Percentiles rank a stretch among this genome's conserved stretches.
Conservation (phyloP, 2,888 invertebrate genomes). For the Argynnis bischoffii region DNA sequence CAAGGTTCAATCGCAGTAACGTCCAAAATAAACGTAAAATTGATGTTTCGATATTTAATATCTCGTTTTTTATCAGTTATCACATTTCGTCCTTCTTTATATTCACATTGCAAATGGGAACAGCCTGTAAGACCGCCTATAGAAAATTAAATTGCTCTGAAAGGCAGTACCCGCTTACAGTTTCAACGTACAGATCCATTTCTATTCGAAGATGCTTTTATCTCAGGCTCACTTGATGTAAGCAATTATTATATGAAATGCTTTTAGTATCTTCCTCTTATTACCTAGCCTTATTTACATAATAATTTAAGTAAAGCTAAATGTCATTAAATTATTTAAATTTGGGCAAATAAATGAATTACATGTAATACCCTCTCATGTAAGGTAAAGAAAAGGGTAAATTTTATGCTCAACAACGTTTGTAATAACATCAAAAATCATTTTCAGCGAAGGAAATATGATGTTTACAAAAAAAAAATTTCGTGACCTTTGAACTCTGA, state of each 20-base stretch:
- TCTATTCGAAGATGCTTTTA: slow-evolving; percentile 37
- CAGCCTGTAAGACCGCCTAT: slow-evolving; percentile 25
- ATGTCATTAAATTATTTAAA: neutral
- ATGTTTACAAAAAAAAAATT: neutral
- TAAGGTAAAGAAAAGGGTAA: too few species aligned
- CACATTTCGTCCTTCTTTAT: slow-evolving; percentile 23
- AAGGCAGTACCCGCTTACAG: slow-evolving; percentile 27
- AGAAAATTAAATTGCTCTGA: slow-evolving; percentile 37
- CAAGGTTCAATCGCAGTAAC: too few species aligned
- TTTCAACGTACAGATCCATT: slow-evolving; percentile 36
- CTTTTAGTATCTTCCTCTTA: slow-evolving; percentile 23
- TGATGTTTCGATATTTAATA: slow-evolving; percentile 13
- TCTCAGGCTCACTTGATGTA: slow-evolving; percentile 37
- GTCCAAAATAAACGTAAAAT: too few species aligned
- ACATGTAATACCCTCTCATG: too few species aligned
- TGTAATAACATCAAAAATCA: too few species aligned
- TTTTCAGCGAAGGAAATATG: too few species aligned
- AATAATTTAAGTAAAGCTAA: neutral
- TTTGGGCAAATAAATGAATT: neutral
- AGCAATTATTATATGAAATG: slow-evolving; percentile 35
- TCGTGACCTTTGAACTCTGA: too few species aligned
- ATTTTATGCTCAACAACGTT: too few species aligned
- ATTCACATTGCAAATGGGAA: slow-evolving; percentile 25
- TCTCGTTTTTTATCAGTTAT: slow-evolving; percentile 24
- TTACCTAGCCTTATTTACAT: slow-evolving; percentile 7